Evolutionary conservation across 2,888 invertebrate species (phyloP).

Genomic region (Drosophila neotestacea): DNA sequence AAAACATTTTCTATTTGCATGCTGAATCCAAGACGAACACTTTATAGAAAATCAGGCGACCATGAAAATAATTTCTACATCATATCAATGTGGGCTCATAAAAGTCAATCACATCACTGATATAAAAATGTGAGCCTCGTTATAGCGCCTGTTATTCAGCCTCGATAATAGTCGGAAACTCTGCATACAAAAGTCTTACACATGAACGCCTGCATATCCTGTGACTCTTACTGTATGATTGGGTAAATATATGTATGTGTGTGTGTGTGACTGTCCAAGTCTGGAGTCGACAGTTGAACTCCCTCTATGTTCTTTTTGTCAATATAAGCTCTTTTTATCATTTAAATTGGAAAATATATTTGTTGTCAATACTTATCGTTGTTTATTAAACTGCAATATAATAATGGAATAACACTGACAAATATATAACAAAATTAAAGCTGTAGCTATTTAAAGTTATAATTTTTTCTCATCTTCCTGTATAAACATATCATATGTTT

Average conservation of each 20-base stretch:
- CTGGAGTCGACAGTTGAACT: conserved; percentile 51
- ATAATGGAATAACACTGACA: no score
- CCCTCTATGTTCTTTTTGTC: conserved; percentile 46
- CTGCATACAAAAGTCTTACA: conserved; percentile 71
- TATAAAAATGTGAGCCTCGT: conserved; percentile 36
- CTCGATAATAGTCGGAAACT: conserved; percentile 37
- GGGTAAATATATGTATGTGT: conserved; percentile 1
- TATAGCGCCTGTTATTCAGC: conserved; percentile 27
- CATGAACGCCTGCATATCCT: conserved; percentile 56
- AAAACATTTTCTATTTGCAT: conserved; percentile 57
- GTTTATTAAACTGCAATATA: no score
- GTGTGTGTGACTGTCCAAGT: conserved; percentile 8
- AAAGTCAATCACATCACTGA: conserved; percentile 72
- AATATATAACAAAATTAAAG: no score
- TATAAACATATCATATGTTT: background rate
- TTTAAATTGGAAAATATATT: no score
- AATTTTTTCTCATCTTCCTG: no score
- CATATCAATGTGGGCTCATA: conserved; percentile 67
- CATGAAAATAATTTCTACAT: conserved; percentile 77
- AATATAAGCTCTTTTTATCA: conserved; percentile 41
- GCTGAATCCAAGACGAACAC: conserved; percentile 20
- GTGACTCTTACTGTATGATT: background rate
- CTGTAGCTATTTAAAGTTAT: no score
- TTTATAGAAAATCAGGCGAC: conserved; percentile 63
- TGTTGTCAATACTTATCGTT: no score